Base-by-base conservation (phyloP, 2,888 invertebrate genomes). In the Ceraclea dissimilis region DNA sequence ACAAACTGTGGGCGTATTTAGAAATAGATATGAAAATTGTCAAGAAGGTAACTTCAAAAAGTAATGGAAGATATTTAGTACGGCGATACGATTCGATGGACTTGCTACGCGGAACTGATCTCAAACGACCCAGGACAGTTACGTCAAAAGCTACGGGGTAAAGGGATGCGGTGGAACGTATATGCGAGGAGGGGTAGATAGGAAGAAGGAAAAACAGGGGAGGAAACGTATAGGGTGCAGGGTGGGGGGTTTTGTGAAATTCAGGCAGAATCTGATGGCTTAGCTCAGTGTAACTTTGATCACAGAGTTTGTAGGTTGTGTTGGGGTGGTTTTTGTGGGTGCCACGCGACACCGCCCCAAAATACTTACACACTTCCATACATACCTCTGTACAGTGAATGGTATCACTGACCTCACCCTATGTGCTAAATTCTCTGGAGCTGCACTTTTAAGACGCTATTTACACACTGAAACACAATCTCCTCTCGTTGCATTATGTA, bases 121-220 rank as follows among this genome's bases (percentile, higher is more conserved):
- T 63, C 43, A 56, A 69, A 65, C 70, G 70, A 68, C 72, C 70
- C 73, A 73, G 71, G 72, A 69, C 71, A 73, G 60, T 76, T 77
- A 76, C 75, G 78, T 76, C 75, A 76, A 62, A 60, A 54, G 57
- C 16, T 51, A 21, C 26, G 49, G 49, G 49, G 21, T 6, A 57
- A 58, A 26, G 49, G 51, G 22, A 26, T 16, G 33, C 43, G 33
- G 46, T 44, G 53, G 58, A 59, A 33, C 47, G 52, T 22, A 57
- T n/a, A n/a, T n/a, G n/a, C 20, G 22, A 44, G 33, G 21, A 54
- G 75, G 71, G 72, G 65, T 71, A 74, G 22, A 10, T 52, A 16
- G 49, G 43, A 54, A 17, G 51, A 31, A 18, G 52, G 54, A 2
- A n/a, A 20, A 46, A 19, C 20, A 19, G 16, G 16, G 54, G 47